Evolutionary conservation across 2,113 vertebrate genomes (phyloP), one percentile per base, ranked within the genome.

Genomic region (Gymnarchus niloticus): DNA sequence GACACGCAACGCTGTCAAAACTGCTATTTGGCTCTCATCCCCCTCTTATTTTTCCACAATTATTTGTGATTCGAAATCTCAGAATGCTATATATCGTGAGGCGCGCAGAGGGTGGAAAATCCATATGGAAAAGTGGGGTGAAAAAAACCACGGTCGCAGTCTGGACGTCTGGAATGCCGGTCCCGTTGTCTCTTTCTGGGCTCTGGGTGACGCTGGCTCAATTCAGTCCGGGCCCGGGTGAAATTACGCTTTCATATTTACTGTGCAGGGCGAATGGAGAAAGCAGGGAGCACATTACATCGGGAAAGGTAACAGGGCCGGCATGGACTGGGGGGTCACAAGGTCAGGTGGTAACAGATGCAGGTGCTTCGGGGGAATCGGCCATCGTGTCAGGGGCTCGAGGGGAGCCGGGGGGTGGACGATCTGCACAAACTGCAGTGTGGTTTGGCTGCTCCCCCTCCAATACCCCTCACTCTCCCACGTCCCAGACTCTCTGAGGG

Each of bases 401-500:
- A 4, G 84, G 19, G 87, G 10, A 85, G 25, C 14, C 61, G 12
- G 10, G 21, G 84, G 57, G 87, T 86, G 49, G 54, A 90, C 83
- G 93, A 93, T 25, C 49, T 19, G 17, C 80, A 81, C 51, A 12
- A 52, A 12, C 51, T 52, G 51, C 51, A 52, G 82, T 95, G 95
- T 91, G 94, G 95, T 94, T 96, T 93, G 25, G 83, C 91, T 86
- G 88, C 90, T 90, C 69, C 37, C 90, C 90, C 86, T 95, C 95
- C 93, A 95, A 91, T 91, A 93, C 90, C 92, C 94, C 94, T 96
- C 93, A 92, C 94, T 95, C 93, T 94, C 89, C 65, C 46, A 91
- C 92, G 84, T 92, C 93, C 89, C 92, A 91, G 92, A 87, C n/a
- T 92, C 93, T 95, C 93, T 12, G 5, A 86, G 91, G 94, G 94